phyloP scores from a whole-genome alignment of 2,888 invertebrate genomes.

The Chymomyza fuscimana region DNA sequence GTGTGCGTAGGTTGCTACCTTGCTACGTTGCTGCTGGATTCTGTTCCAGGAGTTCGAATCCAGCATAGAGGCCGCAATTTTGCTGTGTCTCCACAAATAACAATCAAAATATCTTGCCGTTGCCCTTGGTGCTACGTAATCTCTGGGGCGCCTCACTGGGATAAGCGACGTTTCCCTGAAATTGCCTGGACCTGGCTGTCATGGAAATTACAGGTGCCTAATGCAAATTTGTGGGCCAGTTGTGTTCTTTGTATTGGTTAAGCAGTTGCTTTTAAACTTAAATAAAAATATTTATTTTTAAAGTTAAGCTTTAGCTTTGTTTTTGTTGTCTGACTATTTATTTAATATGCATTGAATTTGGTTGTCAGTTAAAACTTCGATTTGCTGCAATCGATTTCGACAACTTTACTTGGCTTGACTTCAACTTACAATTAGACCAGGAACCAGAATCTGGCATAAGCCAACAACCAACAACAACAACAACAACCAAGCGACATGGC shows the following conservation, averaged over 20 bases:
- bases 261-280: conserved; percentile 43
- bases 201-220: conserved; percentile 71
- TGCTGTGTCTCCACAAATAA: conserved; percentile 69
- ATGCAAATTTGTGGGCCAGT: conserved; percentile 72
- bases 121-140: conserved; percentile 29
- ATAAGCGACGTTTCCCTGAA: conserved; percentile 51
- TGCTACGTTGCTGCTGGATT: no score
- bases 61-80: background rate
- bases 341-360: conserved; percentile 5
- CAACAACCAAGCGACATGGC: conserved; percentile 7
- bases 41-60: background rate
- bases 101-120: conserved; percentile 59
- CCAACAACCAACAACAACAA: background rate
- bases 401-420: background rate
- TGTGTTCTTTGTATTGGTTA: conserved; percentile 38
- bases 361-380: conserved; percentile 21
- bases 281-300: conserved; percentile 40
- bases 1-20: background rate
- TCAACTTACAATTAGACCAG: background rate
- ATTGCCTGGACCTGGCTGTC: conserved; percentile 11
- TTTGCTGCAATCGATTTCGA: background rate
- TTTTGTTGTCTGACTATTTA: conserved; percentile 43
- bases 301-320: conserved; percentile 30
- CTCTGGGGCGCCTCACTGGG: conserved; percentile 44
- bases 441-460: background rate